Evolutionary conservation across 2,113 vertebrate species (phyloP).

Genomic region (Oryzias javanicus): DNA sequence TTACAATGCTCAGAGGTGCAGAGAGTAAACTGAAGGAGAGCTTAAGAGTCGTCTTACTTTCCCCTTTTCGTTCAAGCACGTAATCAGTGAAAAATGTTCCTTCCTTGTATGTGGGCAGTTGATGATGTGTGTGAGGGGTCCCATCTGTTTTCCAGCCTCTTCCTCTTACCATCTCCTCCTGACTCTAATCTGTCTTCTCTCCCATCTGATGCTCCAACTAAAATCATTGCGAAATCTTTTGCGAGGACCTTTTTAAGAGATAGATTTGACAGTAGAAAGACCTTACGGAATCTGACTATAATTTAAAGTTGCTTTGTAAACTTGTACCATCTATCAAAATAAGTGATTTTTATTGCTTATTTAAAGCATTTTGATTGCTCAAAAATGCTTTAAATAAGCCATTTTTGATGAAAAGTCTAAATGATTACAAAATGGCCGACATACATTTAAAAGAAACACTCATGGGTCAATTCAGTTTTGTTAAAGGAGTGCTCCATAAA

Average conservation of each 20-base stretch:
- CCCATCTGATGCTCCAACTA: conserved; percentile 31
- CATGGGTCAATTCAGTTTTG: too few relatives aligned
- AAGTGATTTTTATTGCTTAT: too few relatives aligned
- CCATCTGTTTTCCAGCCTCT: conserved; percentile 51
- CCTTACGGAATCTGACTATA: background rate
- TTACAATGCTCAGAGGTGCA: background rate
- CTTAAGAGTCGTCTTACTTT: background rate
- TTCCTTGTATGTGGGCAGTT: conserved; percentile 8
- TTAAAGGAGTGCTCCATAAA: too few relatives aligned
- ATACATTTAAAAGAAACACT: too few relatives aligned
- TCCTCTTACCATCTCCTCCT: conserved; percentile 18
- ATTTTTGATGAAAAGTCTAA: too few relatives aligned
- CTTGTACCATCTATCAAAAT: too few relatives aligned
- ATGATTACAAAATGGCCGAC: too few relatives aligned
- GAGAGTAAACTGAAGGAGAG: background rate
- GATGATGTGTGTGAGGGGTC: conserved; percentile 16
- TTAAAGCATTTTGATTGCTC: too few relatives aligned
- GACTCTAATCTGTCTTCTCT: conserved; percentile 31
- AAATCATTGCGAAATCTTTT: conserved; percentile 22
- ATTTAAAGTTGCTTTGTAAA: background rate
- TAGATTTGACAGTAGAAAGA: too few relatives aligned
- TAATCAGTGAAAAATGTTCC: background rate
- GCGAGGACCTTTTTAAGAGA: background rate
- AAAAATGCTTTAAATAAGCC: too few relatives aligned
- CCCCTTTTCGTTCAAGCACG: background rate